Evolutionary conservation across 92 coral and sea anemone species (phyloP).

Genomic region (Palythoa heliodiscus): DNA sequence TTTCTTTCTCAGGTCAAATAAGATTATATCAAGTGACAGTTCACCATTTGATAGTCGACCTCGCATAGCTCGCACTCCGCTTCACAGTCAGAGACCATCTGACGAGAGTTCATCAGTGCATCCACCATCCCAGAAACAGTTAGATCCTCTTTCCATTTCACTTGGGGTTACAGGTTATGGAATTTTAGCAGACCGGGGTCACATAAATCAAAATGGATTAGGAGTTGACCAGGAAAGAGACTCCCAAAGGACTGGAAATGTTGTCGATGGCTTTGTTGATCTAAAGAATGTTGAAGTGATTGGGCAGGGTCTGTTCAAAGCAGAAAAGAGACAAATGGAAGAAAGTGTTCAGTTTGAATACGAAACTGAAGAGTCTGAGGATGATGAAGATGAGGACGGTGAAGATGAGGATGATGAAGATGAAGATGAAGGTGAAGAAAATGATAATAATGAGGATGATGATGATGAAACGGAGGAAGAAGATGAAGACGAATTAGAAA

Average conservation of each 20-base stretch:
- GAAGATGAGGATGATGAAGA: conserved; percentile 53
- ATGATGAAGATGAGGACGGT: conserved; percentile 60
- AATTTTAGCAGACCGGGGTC: conserved; percentile 49
- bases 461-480: conserved; percentile 64
- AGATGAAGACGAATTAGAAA: conserved; percentile 50
- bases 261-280: conserved; percentile 63
- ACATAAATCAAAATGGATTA: conserved; percentile 25
- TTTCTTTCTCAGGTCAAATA: conserved; percentile 45
- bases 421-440: conserved; percentile 36
- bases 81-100: conserved; percentile 65
- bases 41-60: conserved; percentile 96
- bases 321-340: conserved; percentile 57
- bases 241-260: conserved; percentile 52
- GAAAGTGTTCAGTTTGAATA: conserved; percentile 52
- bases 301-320: conserved; percentile 60
- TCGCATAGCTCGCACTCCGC: conserved; percentile 94
- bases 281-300: conserved; percentile 45
- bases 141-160: conserved; percentile 47
- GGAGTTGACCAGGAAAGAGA: conserved; percentile 32
- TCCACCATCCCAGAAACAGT: conserved; percentile 43
- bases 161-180: conserved; percentile 76
- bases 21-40: conserved; percentile 46
- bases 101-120: conserved; percentile 46
- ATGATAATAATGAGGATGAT: conserved; percentile 48
- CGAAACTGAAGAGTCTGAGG: conserved; percentile 76